Evolutionary conservation across 2,888 invertebrate species (phyloP).

Genomic region (Amphipoea lucens): DNA sequence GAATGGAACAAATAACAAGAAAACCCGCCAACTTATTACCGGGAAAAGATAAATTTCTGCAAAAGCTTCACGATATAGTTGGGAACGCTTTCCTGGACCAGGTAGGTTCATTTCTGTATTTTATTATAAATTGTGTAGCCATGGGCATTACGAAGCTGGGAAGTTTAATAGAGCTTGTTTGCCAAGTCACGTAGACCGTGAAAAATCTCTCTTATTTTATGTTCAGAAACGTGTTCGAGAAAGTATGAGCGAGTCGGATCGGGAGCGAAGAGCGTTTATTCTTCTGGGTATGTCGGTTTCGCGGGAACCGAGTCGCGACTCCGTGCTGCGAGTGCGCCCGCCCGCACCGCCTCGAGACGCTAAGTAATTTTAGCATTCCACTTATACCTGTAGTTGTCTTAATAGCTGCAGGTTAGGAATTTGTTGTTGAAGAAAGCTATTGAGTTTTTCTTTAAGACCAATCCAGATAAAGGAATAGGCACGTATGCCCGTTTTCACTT

Average conservation of each 20-base stretch:
- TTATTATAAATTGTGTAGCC: constrained; percentile 59
- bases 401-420: constrained; percentile 6
- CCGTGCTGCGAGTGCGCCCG: constrained; percentile 82
- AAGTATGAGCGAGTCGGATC: constrained; percentile 83
- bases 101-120: constrained; percentile 70
- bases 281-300: constrained; percentile 85
- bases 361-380: constrained; percentile 72
- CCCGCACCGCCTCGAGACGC: constrained; percentile 82
- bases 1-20: constrained; percentile 83
- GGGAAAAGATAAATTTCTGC: constrained; percentile 82
- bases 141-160: constrained; percentile 49
- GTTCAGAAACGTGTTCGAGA: constrained; percentile 82
- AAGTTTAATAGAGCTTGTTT: constrained; percentile 62
- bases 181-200: constrained; percentile 69
- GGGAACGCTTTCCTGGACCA: constrained; percentile 84
- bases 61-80: constrained; percentile 81
- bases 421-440: not conserved
- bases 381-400: constrained; percentile 18
- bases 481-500: not conserved
- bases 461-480: not conserved
- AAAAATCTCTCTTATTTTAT: constrained; percentile 68
- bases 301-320: constrained; percentile 85
- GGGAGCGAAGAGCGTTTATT: constrained; percentile 85
- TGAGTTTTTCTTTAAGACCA: not conserved
- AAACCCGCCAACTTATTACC: constrained; percentile 80